phyloP scores from a whole-genome alignment of 2,113 vertebrate species.

The Oncorhynchus gorbuscha region DNA sequence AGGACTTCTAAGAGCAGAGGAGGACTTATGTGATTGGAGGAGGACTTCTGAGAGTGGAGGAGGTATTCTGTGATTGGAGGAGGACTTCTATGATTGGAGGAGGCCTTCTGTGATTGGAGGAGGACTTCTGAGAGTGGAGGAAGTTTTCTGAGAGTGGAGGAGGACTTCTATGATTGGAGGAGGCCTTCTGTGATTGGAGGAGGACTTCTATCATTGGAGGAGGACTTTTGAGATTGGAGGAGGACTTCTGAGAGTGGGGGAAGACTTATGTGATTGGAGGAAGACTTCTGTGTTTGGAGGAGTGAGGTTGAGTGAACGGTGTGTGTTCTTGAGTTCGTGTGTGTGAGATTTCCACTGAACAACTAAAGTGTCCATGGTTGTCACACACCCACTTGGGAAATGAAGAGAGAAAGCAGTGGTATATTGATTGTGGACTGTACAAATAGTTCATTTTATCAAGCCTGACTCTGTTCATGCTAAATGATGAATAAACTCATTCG shows the following conservation, averaged over 20 bases:
- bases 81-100: no score
- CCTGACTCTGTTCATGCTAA: slow-evolving; percentile 55
- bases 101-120: no score
- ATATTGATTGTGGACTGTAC: slow-evolving; percentile 59
- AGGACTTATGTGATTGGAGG: no score
- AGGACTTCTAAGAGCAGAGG: no score
- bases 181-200: background rate
- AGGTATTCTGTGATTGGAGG: no score
- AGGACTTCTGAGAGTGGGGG: background rate
- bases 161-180: no score
- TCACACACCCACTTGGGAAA: slow-evolving; percentile 27
- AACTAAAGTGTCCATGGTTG: slow-evolving; percentile 4
- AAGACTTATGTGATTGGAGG: background rate
- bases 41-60: no score
- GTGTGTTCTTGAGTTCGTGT: background rate
- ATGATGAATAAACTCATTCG: slow-evolving; percentile 59
- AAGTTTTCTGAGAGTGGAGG: no score
- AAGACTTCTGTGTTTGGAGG: background rate
- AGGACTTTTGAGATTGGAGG: background rate
- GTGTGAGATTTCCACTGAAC: slow-evolving; percentile 9
- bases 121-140: no score
- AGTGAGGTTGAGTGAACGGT: background rate
- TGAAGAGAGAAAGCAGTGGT: background rate
- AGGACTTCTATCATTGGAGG: background rate
- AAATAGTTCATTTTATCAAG: slow-evolving; percentile 62